A percentile compares a stretch with the other conserved stretches of the same genome.
Conservation (phyloP, 1,140 invertebrate genomes). For the Bombus sibiricus region DNA sequence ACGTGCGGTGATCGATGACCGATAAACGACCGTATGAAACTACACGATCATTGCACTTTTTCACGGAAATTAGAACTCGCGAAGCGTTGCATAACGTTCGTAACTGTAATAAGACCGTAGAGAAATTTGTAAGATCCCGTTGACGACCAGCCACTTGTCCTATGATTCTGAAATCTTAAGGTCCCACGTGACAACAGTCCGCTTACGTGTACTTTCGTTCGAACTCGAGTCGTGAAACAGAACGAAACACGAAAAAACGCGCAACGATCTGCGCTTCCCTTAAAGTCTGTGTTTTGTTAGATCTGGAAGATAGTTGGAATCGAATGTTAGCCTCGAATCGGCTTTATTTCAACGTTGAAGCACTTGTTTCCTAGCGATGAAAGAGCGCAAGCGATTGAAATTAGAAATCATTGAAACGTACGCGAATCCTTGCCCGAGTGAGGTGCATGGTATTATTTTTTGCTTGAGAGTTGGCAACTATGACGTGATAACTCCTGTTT, state of each 20-base stretch:
- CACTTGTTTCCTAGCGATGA: background rate
- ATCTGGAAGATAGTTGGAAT: background rate
- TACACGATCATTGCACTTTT: constrained; percentile 12
- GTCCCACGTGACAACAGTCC: background rate
- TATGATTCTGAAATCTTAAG: background rate
- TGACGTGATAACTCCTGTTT: background rate
- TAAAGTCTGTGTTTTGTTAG: background rate
- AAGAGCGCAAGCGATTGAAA: background rate
- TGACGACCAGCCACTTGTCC: constrained; percentile 26
- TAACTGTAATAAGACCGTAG: constrained; percentile 12
- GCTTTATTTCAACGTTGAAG: background rate
- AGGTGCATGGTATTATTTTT: background rate
- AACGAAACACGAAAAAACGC: no score
- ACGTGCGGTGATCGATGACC: background rate
- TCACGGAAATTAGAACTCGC: constrained; percentile 18
- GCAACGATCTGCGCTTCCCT: constrained; percentile 1
- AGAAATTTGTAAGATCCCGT: background rate
- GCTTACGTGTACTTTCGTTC: background rate
- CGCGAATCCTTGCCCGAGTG: background rate
- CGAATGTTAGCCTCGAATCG: background rate
- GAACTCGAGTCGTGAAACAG: background rate
- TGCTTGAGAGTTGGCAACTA: background rate
- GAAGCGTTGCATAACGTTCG: constrained; percentile 19
- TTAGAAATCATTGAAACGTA: background rate
- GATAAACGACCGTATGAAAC: constrained; percentile 28